Evolutionary conservation across 1,140 invertebrate genomes (phyloP), one percentile per base, ranked within the genome.

Genomic region (Steinernema feltiae): DNA sequence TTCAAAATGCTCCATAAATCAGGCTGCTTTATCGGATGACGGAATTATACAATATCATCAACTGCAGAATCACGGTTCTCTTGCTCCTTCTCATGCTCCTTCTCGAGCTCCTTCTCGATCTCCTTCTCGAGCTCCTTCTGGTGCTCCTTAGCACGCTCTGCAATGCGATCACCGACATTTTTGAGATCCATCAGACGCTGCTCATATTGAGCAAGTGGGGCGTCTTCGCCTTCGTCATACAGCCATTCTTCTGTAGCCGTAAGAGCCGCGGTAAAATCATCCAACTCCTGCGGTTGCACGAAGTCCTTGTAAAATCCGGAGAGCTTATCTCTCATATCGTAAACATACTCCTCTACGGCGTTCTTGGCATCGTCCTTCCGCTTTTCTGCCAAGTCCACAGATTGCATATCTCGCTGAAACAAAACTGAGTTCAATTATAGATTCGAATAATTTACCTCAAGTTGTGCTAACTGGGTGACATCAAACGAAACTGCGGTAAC

Each of bases 271-370:
- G 90, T 90, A 73, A 97, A 90, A 0, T 87, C 81, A 70, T 90
- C 89, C 78, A 91, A 89, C 7, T 89, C 89, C 84, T 88, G 69
- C 7, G 79, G 82, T 24, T 71, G 27, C 1, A 32, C 46, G 24
- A 69, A 69, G 32, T 79, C 69, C 70, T 77, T 72, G 30, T 78
- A 74, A 70, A 30, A 35, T 48, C 91, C 92, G 3, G 88, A 89
- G 18, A 96, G 83, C 86, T 95, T 94, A 30, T 92, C 91, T 73
- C 97, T 90, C 85, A 97, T 90, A 80, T 98, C 95, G 86, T 99
- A 99, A 21, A 99, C 93, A 85, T 97, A 99, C 88, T 99, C 97
- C 87, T 99, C 97, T 0, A 99, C 89, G 1, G 94, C 92, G 88
- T 99, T 99, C 82, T 95, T 92, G 0, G 93, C 93, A 87, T 98